These are phyloP conservation scores for Griposia aprilina DNA, from an alignment of 2,888 invertebrate species.

Conservation along the genomic window DNA sequence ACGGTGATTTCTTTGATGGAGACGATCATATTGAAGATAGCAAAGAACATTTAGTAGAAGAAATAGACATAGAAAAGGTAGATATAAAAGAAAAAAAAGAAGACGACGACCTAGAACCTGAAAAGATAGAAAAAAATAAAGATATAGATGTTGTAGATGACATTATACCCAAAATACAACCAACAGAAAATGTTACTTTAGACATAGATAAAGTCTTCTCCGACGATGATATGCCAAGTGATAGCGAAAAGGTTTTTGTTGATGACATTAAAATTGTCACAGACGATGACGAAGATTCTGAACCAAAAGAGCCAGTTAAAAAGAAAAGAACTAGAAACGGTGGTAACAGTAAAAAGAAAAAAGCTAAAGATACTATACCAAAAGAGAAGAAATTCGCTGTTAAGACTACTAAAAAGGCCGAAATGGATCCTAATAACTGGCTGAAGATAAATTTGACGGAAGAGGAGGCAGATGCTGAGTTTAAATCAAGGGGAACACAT, in stretches of 20 bases:
- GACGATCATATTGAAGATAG: constrained; percentile 45
- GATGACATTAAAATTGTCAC: constrained; percentile 53
- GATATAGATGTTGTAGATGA: constrained; percentile 33
- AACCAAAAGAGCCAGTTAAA: constrained; percentile 44
- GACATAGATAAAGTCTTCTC: constrained; percentile 45
- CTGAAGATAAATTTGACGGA: constrained; percentile 77
- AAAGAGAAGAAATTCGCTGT: constrained; percentile 69
- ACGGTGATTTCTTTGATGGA: constrained; percentile 38
- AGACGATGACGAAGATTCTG: constrained; percentile 47
- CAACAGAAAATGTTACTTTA: constrained; percentile 37
- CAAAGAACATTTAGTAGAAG: constrained; percentile 42
- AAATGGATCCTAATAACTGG: constrained; percentile 79
- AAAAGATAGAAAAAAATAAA: constrained; percentile 43
- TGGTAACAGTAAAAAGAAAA: constrained; percentile 63
- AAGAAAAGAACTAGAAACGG: constrained; percentile 53
- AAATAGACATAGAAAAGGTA: constrained; percentile 54
- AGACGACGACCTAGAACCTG: constrained; percentile 37
- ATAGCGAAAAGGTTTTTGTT: constrained; percentile 62
- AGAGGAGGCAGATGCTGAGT: constrained; percentile 80
- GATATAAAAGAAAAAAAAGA: constrained; percentile 60
- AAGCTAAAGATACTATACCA: constrained; percentile 49
- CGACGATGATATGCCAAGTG: constrained; percentile 58
- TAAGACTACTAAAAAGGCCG: constrained; percentile 67
- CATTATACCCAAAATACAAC: constrained; percentile 35
- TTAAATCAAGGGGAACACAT: constrained; percentile 74